Evolutionary conservation across 1,140 invertebrate species (phyloP).

Genomic region (Megathymus violae): DNA sequence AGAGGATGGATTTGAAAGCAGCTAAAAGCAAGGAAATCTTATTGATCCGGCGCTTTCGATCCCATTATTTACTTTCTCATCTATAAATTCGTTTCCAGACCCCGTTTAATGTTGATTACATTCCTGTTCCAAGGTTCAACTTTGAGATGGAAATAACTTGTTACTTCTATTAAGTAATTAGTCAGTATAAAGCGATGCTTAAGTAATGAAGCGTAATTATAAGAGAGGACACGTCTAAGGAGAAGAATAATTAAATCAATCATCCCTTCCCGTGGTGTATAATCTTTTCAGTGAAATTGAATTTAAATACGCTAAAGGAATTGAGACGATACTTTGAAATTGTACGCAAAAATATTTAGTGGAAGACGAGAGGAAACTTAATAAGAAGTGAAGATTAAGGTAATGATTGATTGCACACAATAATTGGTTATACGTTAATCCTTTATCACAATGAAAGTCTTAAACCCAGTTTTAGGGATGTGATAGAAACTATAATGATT

Average conservation of each 20-base stretch:
- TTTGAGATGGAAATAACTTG: conserved; percentile 79
- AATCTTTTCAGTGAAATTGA: conserved; percentile 78
- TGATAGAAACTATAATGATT: no score
- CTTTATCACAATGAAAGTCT: no score
- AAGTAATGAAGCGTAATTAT: conserved; percentile 82
- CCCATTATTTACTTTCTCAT: conserved; percentile 56
- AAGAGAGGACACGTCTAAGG: conserved; percentile 80
- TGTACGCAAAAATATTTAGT: conserved; percentile 33
- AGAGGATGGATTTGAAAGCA: background rate
- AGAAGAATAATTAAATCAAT: conserved; percentile 82
- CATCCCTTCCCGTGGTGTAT: conserved; percentile 74
- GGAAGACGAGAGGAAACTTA: conserved; percentile 18
- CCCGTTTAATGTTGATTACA: conserved; percentile 74
- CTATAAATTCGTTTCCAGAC: conserved; percentile 64
- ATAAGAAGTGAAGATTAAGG: background rate
- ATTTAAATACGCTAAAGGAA: conserved; percentile 64
- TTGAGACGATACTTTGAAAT: conserved; percentile 44
- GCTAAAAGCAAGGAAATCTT: conserved; percentile 28
- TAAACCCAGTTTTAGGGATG: no score
- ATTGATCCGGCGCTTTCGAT: conserved; percentile 38
- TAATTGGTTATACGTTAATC: background rate
- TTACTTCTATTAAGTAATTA: conserved; percentile 83
- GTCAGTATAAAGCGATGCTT: conserved; percentile 79
- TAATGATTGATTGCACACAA: background rate
- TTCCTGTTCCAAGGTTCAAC: conserved; percentile 65